phyloP scores from a whole-genome alignment of 2,888 invertebrate genomes.

The Tyria jacobaeae region DNA sequence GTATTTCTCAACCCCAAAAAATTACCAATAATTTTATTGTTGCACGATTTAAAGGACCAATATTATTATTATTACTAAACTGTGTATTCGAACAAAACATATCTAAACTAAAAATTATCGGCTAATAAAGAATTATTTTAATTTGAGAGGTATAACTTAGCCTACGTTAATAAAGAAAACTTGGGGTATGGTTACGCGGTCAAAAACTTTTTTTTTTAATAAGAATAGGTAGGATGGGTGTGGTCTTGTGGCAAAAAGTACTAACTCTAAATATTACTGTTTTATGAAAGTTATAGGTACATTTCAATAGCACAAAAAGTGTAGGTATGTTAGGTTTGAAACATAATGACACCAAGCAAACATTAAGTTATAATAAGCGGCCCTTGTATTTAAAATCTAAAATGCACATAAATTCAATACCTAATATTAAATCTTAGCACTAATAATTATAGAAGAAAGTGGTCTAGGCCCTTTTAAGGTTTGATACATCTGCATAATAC shows the following conservation, averaged over 20 bases:
- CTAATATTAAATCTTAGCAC: background rate
- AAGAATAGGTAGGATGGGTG: no score
- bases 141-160: constrained; percentile 29
- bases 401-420: background rate
- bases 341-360: background rate
- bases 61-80: constrained; percentile 41
- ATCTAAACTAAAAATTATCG: constrained; percentile 48
- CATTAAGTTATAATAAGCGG: background rate
- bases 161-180: background rate
- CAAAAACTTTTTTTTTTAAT: background rate
- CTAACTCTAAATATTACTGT: background rate
- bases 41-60: constrained; percentile 53
- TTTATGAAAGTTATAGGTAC: background rate
- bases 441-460: background rate
- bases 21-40: background rate
- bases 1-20: background rate
- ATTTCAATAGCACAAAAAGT: background rate
- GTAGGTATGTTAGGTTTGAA: background rate
- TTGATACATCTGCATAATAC: background rate
- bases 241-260: background rate
- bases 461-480: background rate
- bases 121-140: constrained; percentile 42
- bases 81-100: constrained; percentile 55
- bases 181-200: background rate
- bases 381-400: no score